Conservation (phyloP, 2,797 vertebrate species). For the Serranus cabrilla region DNA sequence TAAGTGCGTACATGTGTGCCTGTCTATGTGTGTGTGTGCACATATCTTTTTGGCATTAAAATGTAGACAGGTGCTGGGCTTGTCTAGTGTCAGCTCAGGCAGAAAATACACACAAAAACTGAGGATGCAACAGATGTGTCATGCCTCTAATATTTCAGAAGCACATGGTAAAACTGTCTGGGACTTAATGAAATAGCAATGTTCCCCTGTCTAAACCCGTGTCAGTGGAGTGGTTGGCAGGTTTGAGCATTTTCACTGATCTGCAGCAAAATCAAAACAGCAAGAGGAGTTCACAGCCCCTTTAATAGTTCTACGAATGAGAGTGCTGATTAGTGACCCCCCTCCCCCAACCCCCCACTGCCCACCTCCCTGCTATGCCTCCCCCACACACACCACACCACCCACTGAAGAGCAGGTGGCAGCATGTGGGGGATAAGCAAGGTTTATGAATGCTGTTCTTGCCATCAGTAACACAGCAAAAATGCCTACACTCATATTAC, state of each 20-base stretch:
- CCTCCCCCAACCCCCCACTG: too few relatives aligned
- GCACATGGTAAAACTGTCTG: constrained; percentile 32
- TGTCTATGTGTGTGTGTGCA: constrained; percentile 14
- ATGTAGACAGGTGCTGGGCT: constrained; percentile 59
- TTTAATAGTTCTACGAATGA: not conserved
- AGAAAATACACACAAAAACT: constrained; percentile 38
- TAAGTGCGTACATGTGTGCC: constrained; percentile 10
- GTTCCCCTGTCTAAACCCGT: not conserved
- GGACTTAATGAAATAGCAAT: constrained; percentile 20
- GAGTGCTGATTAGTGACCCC: constrained; percentile 20
- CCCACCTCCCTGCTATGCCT: not conserved
- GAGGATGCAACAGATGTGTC: constrained; percentile 48
- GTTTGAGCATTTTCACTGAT: constrained; percentile 4
- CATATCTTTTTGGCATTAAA: constrained; percentile 48
- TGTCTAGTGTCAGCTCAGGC: constrained; percentile 53
- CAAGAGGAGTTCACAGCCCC: constrained; percentile 15
- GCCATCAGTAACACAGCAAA: constrained; percentile 25
- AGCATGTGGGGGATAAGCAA: constrained; percentile 26
- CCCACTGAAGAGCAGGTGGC: constrained; percentile 48
- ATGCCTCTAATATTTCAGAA: constrained; percentile 25
- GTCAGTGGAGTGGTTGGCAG: not conserved
- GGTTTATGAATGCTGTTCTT: constrained; percentile 11
- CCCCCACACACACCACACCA: constrained; percentile 11
- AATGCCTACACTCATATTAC: constrained; percentile 19
- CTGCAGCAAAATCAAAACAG: constrained; percentile 1